phyloP scores from a whole-genome alignment of 2,797 vertebrate species.

The Sebastes vulpes region DNA sequence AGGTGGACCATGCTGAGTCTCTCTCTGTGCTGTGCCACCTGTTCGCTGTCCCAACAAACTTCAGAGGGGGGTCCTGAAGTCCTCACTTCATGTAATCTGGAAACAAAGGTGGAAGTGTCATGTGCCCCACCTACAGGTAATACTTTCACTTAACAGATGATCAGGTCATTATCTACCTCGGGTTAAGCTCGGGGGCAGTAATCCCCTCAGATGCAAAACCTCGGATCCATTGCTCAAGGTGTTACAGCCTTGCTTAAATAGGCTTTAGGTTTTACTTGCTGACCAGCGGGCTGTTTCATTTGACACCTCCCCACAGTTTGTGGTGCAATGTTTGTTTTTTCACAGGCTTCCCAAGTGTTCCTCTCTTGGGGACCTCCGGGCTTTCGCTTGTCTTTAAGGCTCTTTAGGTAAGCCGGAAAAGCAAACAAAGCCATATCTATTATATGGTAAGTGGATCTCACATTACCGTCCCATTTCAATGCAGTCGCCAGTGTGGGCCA shows the following conservation, averaged over 20 bases:
- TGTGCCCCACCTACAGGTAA: constrained; percentile 35
- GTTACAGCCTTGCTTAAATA: constrained; percentile 54
- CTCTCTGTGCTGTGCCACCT: background rate
- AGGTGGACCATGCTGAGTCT: background rate
- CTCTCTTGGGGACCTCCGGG: constrained; percentile 63
- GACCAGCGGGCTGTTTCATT: constrained; percentile 58
- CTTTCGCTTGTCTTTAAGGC: constrained; percentile 77
- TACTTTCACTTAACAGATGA: constrained; percentile 67
- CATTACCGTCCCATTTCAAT: constrained; percentile 88
- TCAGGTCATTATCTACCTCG: constrained; percentile 53
- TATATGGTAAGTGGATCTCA: constrained; percentile 93
- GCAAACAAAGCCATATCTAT: constrained; percentile 91
- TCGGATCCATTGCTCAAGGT: constrained; percentile 51
- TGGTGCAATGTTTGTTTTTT: constrained; percentile 76
- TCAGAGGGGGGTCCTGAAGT: background rate
- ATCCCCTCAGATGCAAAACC: constrained; percentile 56
- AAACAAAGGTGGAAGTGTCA: constrained; percentile 30
- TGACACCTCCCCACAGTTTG: constrained; percentile 68
- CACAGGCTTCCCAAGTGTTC: constrained; percentile 70
- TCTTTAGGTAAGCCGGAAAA: constrained; percentile 83
- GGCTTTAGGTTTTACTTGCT: constrained; percentile 59
- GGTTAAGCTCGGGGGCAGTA: constrained; percentile 24
- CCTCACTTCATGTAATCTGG: background rate
- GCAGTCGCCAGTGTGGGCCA: constrained; percentile 88
- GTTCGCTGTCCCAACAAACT: background rate